A percentile compares a stretch with the other conserved stretches of the same genome.
phyloP scores from a whole-genome alignment of 2,888 invertebrate genomes.

The Eilema caniola region DNA sequence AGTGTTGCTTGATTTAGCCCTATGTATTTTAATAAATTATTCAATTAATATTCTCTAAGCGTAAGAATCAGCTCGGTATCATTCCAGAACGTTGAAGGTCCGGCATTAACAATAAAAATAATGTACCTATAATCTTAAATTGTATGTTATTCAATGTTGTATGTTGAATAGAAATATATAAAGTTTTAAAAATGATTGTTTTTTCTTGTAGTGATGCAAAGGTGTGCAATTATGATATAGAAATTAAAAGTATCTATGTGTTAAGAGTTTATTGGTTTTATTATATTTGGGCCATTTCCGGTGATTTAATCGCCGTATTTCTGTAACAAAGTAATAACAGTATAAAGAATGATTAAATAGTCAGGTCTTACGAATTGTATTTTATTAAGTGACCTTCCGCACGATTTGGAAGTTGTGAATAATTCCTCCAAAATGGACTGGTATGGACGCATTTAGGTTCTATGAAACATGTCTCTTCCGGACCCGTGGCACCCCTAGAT shows the following conservation, averaged over 20 bases:
- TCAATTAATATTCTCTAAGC: conserved; percentile 49
- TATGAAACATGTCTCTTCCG: no score
- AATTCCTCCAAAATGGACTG: no score
- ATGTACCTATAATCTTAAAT: conserved; percentile 65
- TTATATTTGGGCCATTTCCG: conserved; percentile 48
- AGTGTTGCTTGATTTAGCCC: conserved; percentile 59
- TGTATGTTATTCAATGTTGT: conserved; percentile 81
- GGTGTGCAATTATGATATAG: conserved; percentile 80
- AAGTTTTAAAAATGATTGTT: conserved; percentile 72
- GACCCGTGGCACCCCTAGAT: no score
- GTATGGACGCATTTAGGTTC: no score
- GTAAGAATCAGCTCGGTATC: conserved; percentile 80
- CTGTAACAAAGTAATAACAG: conserved; percentile 47
- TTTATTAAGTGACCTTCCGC: no score
- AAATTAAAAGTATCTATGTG: conserved; percentile 79
- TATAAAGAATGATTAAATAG: neutral
- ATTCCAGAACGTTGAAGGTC: conserved; percentile 78
- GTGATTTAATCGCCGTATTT: conserved; percentile 53
- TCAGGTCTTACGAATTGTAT: no score
- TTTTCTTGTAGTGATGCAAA: conserved; percentile 73
- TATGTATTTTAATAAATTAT: conserved; percentile 52
- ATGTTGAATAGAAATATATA: conserved; percentile 83
- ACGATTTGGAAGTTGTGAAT: no score
- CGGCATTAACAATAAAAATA: conserved; percentile 63
- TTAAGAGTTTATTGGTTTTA: conserved; percentile 60